These are phyloP conservation scores for Cyanoramphus novaezelandiae DNA, from an alignment of 2,113 vertebrate species.

Conservation along the genomic window DNA sequence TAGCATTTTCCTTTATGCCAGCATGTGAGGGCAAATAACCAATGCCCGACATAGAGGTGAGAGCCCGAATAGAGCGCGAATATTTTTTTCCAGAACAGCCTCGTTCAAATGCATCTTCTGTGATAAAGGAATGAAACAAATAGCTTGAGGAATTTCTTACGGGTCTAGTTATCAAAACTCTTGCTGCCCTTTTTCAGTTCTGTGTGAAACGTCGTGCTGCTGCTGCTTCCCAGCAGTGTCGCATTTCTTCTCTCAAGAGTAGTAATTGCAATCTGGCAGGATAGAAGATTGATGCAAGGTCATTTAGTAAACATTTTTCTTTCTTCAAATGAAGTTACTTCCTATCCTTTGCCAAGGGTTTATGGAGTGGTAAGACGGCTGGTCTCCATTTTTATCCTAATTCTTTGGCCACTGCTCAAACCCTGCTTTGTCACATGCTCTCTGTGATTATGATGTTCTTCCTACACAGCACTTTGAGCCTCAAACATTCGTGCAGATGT, in stretches of 20 bases:
- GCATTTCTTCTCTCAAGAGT: background rate
- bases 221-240: background rate
- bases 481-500: background rate
- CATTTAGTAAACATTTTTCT: background rate
- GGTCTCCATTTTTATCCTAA: background rate
- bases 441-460: background rate
- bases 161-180: background rate
- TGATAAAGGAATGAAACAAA: background rate
- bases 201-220: background rate
- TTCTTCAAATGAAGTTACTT: slow-evolving; percentile 13
- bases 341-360: background rate
- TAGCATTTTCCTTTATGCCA: background rate
- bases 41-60: background rate
- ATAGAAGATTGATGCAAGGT: background rate
- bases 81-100: background rate
- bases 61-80: background rate
- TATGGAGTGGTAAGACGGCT: background rate
- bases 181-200: background rate
- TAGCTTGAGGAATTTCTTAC: background rate
- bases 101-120: background rate
- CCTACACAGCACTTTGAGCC: background rate
- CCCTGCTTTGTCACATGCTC: background rate
- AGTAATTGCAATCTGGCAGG: background rate
- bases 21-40: background rate
- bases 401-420: slow-evolving; percentile 9